These are phyloP conservation scores for Gnathonemus echidnorhynchus DNA, from an alignment of 2,113 vertebrate genomes.

Conservation along the genomic window DNA sequence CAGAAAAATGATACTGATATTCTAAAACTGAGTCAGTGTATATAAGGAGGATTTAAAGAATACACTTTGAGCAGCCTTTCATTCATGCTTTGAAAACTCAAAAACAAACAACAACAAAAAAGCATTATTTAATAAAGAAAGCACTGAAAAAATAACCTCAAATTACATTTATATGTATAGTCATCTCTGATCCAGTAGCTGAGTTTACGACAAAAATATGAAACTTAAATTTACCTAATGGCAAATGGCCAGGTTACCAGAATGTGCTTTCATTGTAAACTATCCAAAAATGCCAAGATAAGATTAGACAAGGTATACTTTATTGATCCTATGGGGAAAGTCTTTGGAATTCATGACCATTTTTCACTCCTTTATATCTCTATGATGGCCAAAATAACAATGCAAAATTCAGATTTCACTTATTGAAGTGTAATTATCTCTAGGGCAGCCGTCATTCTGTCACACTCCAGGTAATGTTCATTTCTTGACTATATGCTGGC, in stretches of 20 bases:
- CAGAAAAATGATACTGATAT: not conserved
- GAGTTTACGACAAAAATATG: not conserved
- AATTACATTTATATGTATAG: not conserved
- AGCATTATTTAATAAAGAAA: not conserved
- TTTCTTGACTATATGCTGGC: not conserved
- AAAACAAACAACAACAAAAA: not conserved
- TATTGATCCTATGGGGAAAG: not conserved
- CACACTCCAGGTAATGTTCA: no score
- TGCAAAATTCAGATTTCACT: not conserved
- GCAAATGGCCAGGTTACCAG: not conserved
- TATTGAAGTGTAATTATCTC: no score
- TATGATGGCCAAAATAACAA: not conserved
- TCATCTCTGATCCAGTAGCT: not conserved
- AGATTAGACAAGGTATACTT: not conserved
- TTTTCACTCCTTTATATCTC: not conserved
- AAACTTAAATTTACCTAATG: not conserved
- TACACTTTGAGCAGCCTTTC: not conserved
- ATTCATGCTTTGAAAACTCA: not conserved
- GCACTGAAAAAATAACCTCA: not conserved
- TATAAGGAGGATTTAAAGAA: not conserved
- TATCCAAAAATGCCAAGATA: not conserved
- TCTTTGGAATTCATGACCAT: not conserved
- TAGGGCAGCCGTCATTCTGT: not conserved
- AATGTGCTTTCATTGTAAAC: not conserved
- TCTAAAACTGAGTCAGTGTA: not conserved